These are phyloP conservation scores for Seriola dumerili DNA, from an alignment of 2,113 vertebrate genomes.

Conservation along the genomic window DNA sequence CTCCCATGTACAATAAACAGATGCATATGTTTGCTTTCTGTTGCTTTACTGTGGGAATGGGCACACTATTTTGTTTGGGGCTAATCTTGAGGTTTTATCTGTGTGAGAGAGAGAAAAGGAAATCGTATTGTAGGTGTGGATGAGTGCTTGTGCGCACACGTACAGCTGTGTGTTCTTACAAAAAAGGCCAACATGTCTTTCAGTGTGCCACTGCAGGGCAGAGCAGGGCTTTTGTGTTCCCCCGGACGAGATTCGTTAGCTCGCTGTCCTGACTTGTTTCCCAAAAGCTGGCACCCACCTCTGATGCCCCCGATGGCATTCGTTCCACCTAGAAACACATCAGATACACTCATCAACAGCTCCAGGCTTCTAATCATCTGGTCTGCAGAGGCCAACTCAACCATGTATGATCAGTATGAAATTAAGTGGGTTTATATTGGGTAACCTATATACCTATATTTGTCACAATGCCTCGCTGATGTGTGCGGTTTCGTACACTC, in stretches of 20 bases:
- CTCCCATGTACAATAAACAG: not conserved
- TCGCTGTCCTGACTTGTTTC: conserved; percentile 58
- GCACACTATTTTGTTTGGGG: conserved; percentile 30
- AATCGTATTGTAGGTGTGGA: conserved; percentile 34
- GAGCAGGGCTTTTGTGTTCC: conserved; percentile 43
- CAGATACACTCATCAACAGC: conserved; percentile 34
- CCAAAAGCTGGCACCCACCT: conserved; percentile 10
- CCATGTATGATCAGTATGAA: conserved; percentile 23
- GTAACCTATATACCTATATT: conserved; percentile 13
- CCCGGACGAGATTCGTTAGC: conserved; percentile 39
- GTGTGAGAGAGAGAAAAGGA: conserved; percentile 38
- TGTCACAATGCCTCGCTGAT: conserved; percentile 3
- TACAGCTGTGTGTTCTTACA: conserved; percentile 17
- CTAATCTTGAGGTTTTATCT: conserved; percentile 42
- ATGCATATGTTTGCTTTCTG: not conserved
- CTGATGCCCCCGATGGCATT: conserved; percentile 1
- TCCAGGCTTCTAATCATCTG: conserved; percentile 34
- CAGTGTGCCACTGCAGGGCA: conserved; percentile 41
- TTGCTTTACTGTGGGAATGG: conserved; percentile 34
- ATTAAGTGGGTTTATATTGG: conserved; percentile 24
- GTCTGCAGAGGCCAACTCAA: conserved; percentile 27
- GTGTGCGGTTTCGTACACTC: not conserved
- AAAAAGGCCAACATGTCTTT: conserved; percentile 30
- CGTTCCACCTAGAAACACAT: conserved; percentile 34
- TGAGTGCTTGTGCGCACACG: conserved; percentile 58